These are phyloP conservation scores for Prunella strophiata DNA, from an alignment of 2,797 vertebrate genomes.

Conservation along the genomic window DNA sequence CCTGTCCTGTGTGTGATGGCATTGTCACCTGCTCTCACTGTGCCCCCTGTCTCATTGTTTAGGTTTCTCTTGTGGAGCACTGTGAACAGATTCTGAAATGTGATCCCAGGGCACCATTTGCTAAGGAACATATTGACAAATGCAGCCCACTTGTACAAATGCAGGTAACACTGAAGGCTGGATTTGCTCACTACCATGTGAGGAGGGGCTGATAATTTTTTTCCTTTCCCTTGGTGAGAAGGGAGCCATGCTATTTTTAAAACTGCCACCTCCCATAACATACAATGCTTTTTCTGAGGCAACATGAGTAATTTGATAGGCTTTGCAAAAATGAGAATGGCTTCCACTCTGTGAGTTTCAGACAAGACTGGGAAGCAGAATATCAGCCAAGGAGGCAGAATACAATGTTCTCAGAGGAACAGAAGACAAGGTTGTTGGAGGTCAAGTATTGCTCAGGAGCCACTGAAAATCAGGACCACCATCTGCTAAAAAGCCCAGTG, in stretches of 20 bases:
- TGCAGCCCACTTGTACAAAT: not conserved
- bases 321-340: not conserved
- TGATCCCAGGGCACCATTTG: not conserved
- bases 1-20: accelerated
- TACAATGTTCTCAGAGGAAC: not conserved
- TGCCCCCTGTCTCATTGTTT: not conserved
- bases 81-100: not conserved
- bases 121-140: not conserved
- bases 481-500: not conserved
- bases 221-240: not conserved
- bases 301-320: not conserved
- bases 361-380: not conserved
- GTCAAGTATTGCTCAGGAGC: not conserved
- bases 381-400: not conserved
- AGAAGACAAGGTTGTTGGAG: not conserved
- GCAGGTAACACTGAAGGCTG: not conserved
- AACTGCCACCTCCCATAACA: not conserved
- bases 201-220: not conserved
- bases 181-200: not conserved
- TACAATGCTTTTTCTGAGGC: not conserved
- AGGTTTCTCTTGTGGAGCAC: not conserved
- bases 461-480: not conserved
- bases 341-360: not conserved
- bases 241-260: not conserved
- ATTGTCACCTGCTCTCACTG: accelerated